phyloP scores from a whole-genome alignment of 2,113 vertebrate genomes.

The Microcebus ravelobensis region DNA sequence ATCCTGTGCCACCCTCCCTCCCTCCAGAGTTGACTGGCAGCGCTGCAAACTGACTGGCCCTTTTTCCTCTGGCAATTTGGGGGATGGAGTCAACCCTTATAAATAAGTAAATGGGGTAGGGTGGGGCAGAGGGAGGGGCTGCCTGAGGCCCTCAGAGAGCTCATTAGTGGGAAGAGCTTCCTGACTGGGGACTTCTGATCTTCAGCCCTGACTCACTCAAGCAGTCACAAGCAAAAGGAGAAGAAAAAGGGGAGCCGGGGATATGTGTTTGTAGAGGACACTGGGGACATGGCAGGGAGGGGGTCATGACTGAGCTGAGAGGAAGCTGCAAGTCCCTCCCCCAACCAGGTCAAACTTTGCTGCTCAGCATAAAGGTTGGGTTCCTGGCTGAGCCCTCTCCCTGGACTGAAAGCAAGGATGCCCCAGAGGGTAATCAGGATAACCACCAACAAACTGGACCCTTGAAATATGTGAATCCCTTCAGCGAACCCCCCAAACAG shows the following conservation, averaged over 20 bases:
- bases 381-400: not conserved
- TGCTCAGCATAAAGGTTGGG: not conserved
- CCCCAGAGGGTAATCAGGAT: not conserved
- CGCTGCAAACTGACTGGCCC: not conserved
- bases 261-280: not conserved
- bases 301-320: not conserved
- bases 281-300: accelerated
- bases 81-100: not conserved
- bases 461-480: not conserved
- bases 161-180: constrained; percentile 87
- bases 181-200: constrained; percentile 72
- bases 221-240: constrained; percentile 24
- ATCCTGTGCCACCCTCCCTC: not conserved
- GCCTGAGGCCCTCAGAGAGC: constrained; percentile 84
- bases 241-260: not conserved
- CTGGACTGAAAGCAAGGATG: not conserved
- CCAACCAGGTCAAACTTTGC: not conserved
- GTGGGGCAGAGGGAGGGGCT: constrained; percentile 21
- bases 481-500: not conserved
- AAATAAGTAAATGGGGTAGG: constrained; percentile 52
- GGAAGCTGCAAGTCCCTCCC: not conserved
- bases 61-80: not conserved
- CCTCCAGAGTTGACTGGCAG: not conserved
- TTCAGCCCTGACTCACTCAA: constrained; percentile 64
- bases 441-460: not conserved